Conservation (phyloP, 2,797 vertebrate species). For the Sebastes cheni region DNA sequence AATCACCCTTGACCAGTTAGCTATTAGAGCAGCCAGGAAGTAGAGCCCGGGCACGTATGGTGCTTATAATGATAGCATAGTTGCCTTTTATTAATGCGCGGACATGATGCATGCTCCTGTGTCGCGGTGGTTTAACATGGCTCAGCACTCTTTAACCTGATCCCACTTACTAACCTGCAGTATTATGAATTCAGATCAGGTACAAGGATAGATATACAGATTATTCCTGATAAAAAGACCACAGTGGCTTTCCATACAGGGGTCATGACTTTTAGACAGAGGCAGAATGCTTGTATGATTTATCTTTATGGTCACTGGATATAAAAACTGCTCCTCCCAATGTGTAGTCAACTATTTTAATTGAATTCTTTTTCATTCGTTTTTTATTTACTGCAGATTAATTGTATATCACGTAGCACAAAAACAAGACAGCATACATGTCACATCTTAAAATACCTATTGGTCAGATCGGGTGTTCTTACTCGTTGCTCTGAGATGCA, state of each 20-base stretch:
- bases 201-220: conserved; percentile 67
- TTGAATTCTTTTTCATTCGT: background rate
- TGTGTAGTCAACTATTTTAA: background rate
- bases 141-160: conserved; percentile 77
- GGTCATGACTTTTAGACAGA: conserved; percentile 16
- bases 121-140: conserved; percentile 77
- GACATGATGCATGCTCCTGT: conserved; percentile 77
- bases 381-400: background rate
- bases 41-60: conserved; percentile 77
- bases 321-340: background rate
- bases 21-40: conserved; percentile 79
- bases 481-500: conserved; percentile 27
- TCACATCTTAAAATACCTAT: background rate
- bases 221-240: conserved; percentile 52
- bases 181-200: conserved; percentile 80
- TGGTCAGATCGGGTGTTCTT: conserved; percentile 18
- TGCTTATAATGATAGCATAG: conserved; percentile 78
- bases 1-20: conserved; percentile 83
- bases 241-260: conserved; percentile 46
- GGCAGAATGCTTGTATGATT: background rate
- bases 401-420: background rate
- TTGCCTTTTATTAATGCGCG: conserved; percentile 80
- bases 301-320: background rate
- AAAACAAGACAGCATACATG: background rate
- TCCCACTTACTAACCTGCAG: conserved; percentile 69